Evolutionary conservation across 2,797 vertebrate species (phyloP), one percentile per base, ranked within the genome.

Genomic region (Channallabes apus): DNA sequence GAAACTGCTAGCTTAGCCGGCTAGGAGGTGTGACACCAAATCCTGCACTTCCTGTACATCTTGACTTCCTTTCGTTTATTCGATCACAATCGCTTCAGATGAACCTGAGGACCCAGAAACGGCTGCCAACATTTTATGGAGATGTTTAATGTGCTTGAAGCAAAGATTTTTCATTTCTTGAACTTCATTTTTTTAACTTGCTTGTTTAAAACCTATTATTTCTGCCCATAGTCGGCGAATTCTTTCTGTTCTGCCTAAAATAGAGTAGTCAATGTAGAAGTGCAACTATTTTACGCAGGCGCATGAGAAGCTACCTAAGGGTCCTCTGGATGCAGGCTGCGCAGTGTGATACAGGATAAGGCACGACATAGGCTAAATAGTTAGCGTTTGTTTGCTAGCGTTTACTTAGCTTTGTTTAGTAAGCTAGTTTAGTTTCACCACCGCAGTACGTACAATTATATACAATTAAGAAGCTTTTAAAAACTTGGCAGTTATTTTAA

Each of bases 1-100:
- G 17, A 80, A 80, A 80, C 62, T 80, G 22, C 61, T 82, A 82
- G 81, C 56, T 72, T 72, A 41, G 67, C 32, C 41, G 27, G 32
- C 56, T 61, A n/a, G 32, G 46, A 59, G 81, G 68, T 71, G 81
- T 29, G 22, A 17, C 27, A 32, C 3, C 14, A 82, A n/a, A 82
- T 71, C 27, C 3, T 35, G 15, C 65, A 82, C 67, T 59, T 58
- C 51, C 6, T 27, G n/a, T n/a, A 61, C 22, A 72, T 72, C 68
- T 24, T 46, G 35, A 20, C 14, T n/a, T 6, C 54, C 27, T 62
- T 32, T 4, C 5, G 0, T 24, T 62, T 46, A 46, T 79, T 59
- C 58, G 22, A 56, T 38, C 1, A 17, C 35, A 41, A 62, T 14
- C 76, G 15, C 6, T 41, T 62, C 62, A 22, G 32, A 17, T 62